Evolutionary conservation across 2,888 invertebrate genomes (phyloP).

Genomic region (Stenotaenia linearis): DNA sequence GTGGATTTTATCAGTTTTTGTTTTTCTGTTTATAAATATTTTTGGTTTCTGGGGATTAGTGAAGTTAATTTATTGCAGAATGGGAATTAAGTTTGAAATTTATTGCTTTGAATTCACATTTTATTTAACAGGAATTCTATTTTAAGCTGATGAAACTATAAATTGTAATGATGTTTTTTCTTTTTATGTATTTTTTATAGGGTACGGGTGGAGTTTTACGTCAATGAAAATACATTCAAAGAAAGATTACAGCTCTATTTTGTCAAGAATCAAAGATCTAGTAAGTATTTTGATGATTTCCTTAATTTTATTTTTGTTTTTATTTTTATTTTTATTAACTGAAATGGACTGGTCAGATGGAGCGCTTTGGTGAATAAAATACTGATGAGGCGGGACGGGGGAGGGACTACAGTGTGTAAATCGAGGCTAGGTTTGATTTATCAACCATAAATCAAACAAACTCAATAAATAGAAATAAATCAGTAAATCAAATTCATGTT

Average conservation of each 20-base stretch:
- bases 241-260: conserved; percentile 98
- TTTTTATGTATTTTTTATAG: conserved; percentile 61
- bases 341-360: too few species aligned
- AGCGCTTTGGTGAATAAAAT: too few species aligned
- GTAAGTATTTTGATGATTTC: too few species aligned
- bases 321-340: not conserved
- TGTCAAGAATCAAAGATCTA: conserved; percentile 98
- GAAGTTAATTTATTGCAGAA: not conserved
- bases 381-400: too few species aligned
- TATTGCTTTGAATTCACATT: not conserved
- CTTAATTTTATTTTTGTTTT: not conserved
- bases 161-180: not conserved
- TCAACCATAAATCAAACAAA: too few species aligned
- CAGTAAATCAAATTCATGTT: too few species aligned
- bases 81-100: not conserved
- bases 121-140: not conserved
- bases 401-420: too few species aligned
- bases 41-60: too few species aligned
- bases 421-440: too few species aligned
- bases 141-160: not conserved
- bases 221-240: conserved; percentile 98
- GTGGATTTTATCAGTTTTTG: not conserved
- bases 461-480: too few species aligned
- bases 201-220: conserved; percentile 98
- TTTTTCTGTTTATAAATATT: not conserved